A percentile compares a stretch with the other conserved stretches of the same genome.
Evolutionary conservation across 1,140 invertebrate genomes (phyloP).

Genomic region (Halyomorpha halys): DNA sequence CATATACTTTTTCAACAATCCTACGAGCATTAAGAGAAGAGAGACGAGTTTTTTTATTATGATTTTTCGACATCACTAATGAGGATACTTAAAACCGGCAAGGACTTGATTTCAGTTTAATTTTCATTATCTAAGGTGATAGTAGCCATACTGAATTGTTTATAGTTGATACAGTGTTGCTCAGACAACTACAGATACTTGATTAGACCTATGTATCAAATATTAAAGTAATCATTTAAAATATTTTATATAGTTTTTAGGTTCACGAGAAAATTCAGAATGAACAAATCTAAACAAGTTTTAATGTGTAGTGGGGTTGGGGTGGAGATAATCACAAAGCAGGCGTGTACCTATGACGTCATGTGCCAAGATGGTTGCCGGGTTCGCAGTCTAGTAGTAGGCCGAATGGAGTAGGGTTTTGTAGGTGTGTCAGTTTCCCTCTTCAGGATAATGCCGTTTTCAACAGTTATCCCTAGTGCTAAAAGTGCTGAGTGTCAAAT

Average conservation of each 20-base stretch:
- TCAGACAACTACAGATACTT: not conserved
- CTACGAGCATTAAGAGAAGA: not conserved
- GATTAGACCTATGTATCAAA: no score
- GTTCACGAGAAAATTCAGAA: not conserved
- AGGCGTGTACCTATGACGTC: conserved; percentile 28
- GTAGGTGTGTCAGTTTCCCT: conserved; percentile 48
- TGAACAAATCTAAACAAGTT: no score
- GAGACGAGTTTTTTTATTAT: not conserved
- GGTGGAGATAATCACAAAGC: conserved; percentile 13
- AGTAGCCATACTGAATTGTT: conserved; percentile 13
- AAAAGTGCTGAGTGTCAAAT: conserved; percentile 33
- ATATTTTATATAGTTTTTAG: no score
- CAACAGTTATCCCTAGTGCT: conserved; percentile 34
- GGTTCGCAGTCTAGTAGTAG: conserved; percentile 40
- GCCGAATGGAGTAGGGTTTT: conserved; percentile 45
- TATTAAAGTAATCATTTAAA: no score
- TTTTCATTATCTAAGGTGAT: not conserved
- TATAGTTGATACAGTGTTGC: conserved; percentile 9
- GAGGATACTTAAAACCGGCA: no score
- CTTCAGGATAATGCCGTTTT: conserved; percentile 47
- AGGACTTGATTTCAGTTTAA: no score
- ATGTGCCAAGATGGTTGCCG: conserved; percentile 35
- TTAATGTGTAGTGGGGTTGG: not conserved
- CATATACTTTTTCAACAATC: not conserved
- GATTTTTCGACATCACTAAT: not conserved